A percentile compares a stretch with the other conserved stretches of the same genome.
Conservation (phyloP, 2,888 invertebrate species). For the Mesorhabditis spiculigera region DNA sequence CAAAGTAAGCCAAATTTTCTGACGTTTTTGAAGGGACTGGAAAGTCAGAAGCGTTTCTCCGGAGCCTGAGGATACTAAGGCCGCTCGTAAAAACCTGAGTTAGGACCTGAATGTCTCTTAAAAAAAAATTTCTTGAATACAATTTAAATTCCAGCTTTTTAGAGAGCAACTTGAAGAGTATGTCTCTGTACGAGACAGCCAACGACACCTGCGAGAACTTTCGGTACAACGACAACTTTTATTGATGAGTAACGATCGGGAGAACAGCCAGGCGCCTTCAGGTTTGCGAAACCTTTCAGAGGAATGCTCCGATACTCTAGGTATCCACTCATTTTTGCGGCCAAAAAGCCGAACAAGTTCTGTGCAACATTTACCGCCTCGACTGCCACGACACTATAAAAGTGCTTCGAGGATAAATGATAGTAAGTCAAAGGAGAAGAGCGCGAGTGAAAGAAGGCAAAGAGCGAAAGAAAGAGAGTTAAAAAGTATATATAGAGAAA, state of each 20-base stretch:
- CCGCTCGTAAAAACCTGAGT: background rate
- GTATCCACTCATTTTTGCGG: slow-evolving; percentile 39
- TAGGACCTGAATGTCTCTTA: background rate
- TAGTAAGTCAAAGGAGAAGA: background rate
- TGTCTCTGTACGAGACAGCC: slow-evolving; percentile 51
- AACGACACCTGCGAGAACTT: slow-evolving; percentile 53
- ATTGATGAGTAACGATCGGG: slow-evolving; percentile 39
- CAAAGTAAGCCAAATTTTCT: slow-evolving; percentile 33
- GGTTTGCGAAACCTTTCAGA: slow-evolving; percentile 23
- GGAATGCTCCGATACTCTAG: slow-evolving; percentile 18
- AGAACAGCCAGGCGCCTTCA: slow-evolving; percentile 25
- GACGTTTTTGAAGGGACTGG: background rate
- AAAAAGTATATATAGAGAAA: no score
- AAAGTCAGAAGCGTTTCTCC: background rate
- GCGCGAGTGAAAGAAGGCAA: no score
- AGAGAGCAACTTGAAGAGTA: slow-evolving; percentile 57
- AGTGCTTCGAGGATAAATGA: background rate
- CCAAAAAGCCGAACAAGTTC: slow-evolving; percentile 25
- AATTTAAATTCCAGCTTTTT: background rate
- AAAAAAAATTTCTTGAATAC: no score
- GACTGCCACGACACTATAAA: slow-evolving; percentile 4
- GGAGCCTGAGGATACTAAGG: background rate
- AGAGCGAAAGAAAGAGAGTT: no score
- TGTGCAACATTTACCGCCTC: slow-evolving; percentile 9
- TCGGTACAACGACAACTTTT: slow-evolving; percentile 55